Evolutionary conservation across 2,888 invertebrate species (phyloP).

Genomic region (Athalia cordata): DNA sequence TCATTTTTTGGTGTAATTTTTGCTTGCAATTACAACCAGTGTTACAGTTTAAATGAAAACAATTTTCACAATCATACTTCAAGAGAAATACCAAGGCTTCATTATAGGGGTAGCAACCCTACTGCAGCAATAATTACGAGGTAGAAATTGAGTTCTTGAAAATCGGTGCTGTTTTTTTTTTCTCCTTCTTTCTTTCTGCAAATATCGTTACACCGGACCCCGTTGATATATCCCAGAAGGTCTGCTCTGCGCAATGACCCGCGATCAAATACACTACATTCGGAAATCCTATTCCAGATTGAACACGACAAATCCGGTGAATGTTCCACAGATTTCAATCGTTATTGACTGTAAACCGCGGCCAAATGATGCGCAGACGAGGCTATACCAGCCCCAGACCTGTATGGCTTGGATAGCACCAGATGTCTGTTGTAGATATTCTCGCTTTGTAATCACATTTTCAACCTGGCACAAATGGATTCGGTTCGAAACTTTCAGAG

Average conservation of each 20-base stretch:
- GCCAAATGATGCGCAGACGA: conserved; percentile 42
- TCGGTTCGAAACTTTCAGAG: conserved; percentile 15
- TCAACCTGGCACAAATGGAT: conserved; percentile 18
- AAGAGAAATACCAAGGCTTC: too few species aligned
- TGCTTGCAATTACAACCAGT: too few species aligned
- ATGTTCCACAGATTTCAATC: conserved; percentile 41
- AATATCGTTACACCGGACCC: too few species aligned
- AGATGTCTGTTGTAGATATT: conserved; percentile 43
- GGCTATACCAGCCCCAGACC: neutral
- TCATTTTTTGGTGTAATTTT: too few species aligned
- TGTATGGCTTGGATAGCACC: neutral
- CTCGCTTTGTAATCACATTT: conserved; percentile 26
- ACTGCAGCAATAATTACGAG: too few species aligned
- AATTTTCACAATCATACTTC: too few species aligned
- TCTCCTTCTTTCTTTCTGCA: too few species aligned
- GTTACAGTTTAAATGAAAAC: too few species aligned
- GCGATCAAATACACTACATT: conserved; percentile 13
- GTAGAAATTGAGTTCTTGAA: too few species aligned
- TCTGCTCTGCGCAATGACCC: conserved; percentile 2
- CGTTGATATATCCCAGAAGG: neutral
- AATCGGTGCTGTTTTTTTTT: too few species aligned
- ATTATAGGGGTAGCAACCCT: too few species aligned
- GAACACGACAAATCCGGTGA: conserved; percentile 31
- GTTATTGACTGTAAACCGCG: conserved; percentile 29
- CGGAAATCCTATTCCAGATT: conserved; percentile 39